Base-by-base conservation (phyloP, 2,113 vertebrate genomes). In the Elachura formosa region DNA sequence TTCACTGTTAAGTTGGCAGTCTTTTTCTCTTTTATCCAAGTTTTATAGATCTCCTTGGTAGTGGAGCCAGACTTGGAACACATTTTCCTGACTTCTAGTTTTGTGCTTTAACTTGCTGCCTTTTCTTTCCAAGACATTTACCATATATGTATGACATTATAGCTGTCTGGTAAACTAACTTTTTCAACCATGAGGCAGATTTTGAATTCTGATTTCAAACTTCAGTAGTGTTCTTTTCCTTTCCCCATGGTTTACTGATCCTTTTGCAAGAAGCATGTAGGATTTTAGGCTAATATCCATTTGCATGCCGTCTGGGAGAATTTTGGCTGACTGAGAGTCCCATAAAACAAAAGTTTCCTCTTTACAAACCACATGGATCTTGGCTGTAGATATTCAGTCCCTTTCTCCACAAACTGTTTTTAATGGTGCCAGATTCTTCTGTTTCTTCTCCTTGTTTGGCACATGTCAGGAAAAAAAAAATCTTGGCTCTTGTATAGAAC, bases 381-480 rank as follows among this genome's bases (percentile, higher is more conserved):
- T 96, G 95, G 96, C 96, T 96, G 92, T 96, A 96, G 95, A 94
- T 93, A 94, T 45, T 96, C 96, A 95, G 91, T 88, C 93, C 94
- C 90, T 94, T 96, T 96, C 90, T 94, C 94, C 78, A 94, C 95
- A 96, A 96, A 97, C 96, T 95, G 95, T 96, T 96, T 97, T 94
- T 94, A 96, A 97, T 97, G 95, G 93, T 94, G 96, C 96, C 96
- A 96, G 87, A 94, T 96, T 95, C 94, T 95, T 96, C 94, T 96
- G 95, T 95, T 97, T 94, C 96, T 96, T 96, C 89, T 93, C 31
- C 89, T 91, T 96, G 95, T 96, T 97, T 97, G 96, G 96, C 95
- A 96, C 95, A 96, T 97, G 94, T 96, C 91, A 95, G 89, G 82
- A 66, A 92, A 95, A 95, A 95, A 87, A 94, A 95, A 94, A 91